Evolutionary conservation across 2,797 vertebrate genomes (phyloP).

Genomic region (Allobates femoralis): DNA sequence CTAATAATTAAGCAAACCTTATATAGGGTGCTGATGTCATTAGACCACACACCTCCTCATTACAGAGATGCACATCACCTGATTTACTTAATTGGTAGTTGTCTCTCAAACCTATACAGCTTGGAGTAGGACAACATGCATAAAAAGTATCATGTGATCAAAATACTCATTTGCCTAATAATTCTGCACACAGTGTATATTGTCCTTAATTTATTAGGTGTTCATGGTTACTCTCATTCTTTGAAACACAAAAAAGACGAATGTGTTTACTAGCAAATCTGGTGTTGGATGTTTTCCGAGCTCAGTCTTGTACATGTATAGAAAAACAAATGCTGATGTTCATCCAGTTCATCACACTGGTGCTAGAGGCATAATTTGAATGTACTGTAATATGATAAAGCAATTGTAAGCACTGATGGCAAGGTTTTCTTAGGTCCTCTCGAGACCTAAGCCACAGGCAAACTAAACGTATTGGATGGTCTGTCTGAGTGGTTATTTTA

Average conservation of each 20-base stretch:
- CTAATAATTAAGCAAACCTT: too few species aligned
- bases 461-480: background rate
- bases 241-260: background rate
- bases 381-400: constrained; percentile 6
- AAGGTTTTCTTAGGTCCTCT: background rate
- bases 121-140: too few species aligned
- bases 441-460: constrained; percentile 28
- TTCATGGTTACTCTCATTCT: background rate
- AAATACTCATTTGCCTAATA: too few species aligned
- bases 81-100: too few species aligned
- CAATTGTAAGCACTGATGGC: background rate
- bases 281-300: background rate
- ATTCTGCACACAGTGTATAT: too few species aligned
- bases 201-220: too few species aligned
- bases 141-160: too few species aligned
- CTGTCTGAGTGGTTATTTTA: background rate
- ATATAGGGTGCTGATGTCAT: too few species aligned
- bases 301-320: background rate
- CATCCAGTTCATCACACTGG: background rate
- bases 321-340: constrained; percentile 29
- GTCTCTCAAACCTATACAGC: too few species aligned
- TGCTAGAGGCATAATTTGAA: constrained; percentile 10
- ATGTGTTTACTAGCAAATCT: background rate
- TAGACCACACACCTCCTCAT: too few species aligned
- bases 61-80: too few species aligned